Base-by-base conservation (phyloP, 2,797 vertebrate genomes). In the Aulostomus chinensis region DNA sequence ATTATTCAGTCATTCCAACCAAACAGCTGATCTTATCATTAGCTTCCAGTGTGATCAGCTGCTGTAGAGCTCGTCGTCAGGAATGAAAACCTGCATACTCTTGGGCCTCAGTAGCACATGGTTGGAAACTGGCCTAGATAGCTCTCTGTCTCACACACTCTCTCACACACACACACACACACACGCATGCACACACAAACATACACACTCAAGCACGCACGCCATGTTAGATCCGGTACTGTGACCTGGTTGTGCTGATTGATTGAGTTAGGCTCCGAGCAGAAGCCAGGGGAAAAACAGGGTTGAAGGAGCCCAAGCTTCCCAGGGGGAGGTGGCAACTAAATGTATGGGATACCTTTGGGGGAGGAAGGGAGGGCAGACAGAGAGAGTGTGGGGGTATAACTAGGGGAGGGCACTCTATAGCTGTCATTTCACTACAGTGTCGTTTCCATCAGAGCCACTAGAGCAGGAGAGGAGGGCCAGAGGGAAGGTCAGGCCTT, bases 201-300 rank as follows among this genome's bases (percentile, higher is more conserved):
- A 15, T 45, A 40, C 34, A 40, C 42, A 48, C 47, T 20, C 58
- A 59, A 37, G 26, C 42, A 65, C 50, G 56, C 33, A 51, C 52
- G 68, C 64, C 65, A 53, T 62, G 69, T 72, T 68, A 73, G 76
- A 86, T 84, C 75, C 68, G 79, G 78, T 73, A 85, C 83, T 80
- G 75, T 91, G 88, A 88, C 87, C 88, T 90, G 89, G 86, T 91
- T 90, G 87, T 78, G 83, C 73, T 86, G 86, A 91, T 85, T 88
- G 89, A 90, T 84, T 83, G 86, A 88, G 78, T 86, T 68, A 61
- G 83, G 85, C 85, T 84, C 65, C 35, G 57, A 83, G 85, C 82
- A 88, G 83, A 83, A 78, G 77, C 84, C 80, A 64, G 55, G 38
- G 78, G 75, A 61, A 51, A 63, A 72, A 69, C 51, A 72, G 61